Evolutionary conservation across 2,113 vertebrate genomes (phyloP).

Genomic region (Ranitomeya imitator): DNA sequence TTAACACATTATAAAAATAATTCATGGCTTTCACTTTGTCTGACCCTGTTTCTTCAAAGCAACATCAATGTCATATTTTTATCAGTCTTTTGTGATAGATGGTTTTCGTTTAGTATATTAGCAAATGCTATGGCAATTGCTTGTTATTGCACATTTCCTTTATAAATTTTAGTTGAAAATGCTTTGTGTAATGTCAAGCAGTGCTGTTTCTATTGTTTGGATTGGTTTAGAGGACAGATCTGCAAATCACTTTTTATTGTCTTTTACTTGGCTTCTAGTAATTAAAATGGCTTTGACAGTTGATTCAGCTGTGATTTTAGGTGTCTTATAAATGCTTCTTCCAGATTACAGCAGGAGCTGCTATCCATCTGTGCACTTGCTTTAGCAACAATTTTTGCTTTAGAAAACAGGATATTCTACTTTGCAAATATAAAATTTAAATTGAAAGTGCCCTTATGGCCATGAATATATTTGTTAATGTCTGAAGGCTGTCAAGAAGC

Average conservation of each 20-base stretch:
- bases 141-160: conserved; percentile 10
- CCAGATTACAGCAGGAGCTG: background rate
- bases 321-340: background rate
- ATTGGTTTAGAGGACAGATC: conserved; percentile 32
- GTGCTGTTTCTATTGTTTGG: background rate
- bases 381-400: background rate
- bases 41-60: background rate
- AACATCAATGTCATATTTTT: background rate
- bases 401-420: background rate
- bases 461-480: no score
- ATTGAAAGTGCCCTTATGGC: no score
- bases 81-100: background rate
- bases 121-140: background rate
- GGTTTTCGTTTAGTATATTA: background rate
- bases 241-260: conserved; percentile 44
- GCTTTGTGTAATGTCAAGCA: conserved; percentile 24
- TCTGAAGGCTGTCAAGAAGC: no score
- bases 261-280: conserved; percentile 18
- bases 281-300: conserved; percentile 44
- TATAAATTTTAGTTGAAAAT: conserved; percentile 17
- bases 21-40: background rate
- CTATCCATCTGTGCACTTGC: conserved; percentile 1
- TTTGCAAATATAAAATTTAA: no score
- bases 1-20: background rate
- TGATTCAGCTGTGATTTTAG: conserved; percentile 23